These are phyloP conservation scores for Pogonus chalceus DNA, from an alignment of 1,140 invertebrate genomes.

Conservation along the genomic window DNA sequence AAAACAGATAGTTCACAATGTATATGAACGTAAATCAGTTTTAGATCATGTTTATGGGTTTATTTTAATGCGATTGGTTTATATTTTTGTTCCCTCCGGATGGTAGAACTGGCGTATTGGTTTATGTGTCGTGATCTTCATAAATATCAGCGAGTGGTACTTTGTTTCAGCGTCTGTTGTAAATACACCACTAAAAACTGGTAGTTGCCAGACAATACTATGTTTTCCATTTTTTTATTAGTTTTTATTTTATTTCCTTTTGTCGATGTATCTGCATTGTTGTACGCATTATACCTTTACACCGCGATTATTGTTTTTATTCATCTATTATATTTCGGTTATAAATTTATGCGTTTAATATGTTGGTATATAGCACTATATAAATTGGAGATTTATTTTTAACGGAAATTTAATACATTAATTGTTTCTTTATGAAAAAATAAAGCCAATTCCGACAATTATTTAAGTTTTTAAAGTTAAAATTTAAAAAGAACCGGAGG, in stretches of 20 bases:
- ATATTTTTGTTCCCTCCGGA: background rate
- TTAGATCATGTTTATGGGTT: constrained; percentile 1
- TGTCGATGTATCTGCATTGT: background rate
- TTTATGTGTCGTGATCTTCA: constrained; percentile 3
- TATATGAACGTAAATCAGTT: background rate
- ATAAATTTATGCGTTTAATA: too few species aligned
- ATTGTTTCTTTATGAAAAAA: too few species aligned
- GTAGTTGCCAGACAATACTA: constrained; percentile 2
- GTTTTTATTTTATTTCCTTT: background rate
- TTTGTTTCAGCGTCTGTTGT: constrained; percentile 3
- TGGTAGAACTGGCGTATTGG: background rate
- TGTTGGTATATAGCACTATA: too few species aligned
- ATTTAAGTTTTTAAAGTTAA: too few species aligned
- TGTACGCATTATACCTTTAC: too few species aligned
- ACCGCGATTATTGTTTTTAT: too few species aligned
- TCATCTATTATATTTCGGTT: too few species aligned
- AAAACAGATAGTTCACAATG: too few species aligned
- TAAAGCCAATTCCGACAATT: too few species aligned
- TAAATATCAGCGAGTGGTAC: constrained; percentile 5
- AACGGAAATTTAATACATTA: too few species aligned
- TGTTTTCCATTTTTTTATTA: background rate
- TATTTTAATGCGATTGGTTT: constrained; percentile 6
- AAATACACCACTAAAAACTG: background rate
- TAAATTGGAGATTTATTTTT: too few species aligned
- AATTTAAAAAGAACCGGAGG: too few species aligned